phyloP scores from a whole-genome alignment of 2,888 invertebrate species.

The Eledone cirrhosa region DNA sequence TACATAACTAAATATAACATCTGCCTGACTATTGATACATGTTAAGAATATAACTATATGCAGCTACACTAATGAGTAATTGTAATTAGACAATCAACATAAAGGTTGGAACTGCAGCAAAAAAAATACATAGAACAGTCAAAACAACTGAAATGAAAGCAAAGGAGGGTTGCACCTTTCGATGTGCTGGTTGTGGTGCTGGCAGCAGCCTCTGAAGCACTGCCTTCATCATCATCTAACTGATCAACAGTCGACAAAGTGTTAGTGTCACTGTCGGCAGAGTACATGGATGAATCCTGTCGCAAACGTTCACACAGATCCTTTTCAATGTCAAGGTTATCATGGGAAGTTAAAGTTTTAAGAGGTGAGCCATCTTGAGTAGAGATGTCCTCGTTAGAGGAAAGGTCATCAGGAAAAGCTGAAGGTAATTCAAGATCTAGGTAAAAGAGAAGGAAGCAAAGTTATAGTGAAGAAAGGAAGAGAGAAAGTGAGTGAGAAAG shows the following conservation, averaged over 20 bases:
- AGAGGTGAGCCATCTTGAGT: slow-evolving; percentile 16
- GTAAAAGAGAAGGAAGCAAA: not conserved
- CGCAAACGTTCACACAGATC: slow-evolving; percentile 7
- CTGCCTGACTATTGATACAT: no score
- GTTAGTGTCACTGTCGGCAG: slow-evolving; percentile 13
- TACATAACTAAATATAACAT: no score
- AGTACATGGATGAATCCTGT: not conserved
- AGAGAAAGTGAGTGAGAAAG: not conserved
- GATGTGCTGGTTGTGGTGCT: slow-evolving; percentile 25
- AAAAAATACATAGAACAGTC: no score
- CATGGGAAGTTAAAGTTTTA: slow-evolving; percentile 11
- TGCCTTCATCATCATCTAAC: not conserved
- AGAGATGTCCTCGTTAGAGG: not conserved
- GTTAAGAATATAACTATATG: no score
- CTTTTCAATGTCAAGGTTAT: slow-evolving; percentile 12
- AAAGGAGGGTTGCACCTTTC: slow-evolving; percentile 3
- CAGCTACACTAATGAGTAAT: no score
- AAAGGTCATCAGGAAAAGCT: slow-evolving; percentile 11
- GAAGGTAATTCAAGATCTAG: slow-evolving; percentile 25
- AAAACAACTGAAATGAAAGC: no score
- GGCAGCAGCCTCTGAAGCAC: not conserved
- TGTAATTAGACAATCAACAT: no score
- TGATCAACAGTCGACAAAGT: slow-evolving; percentile 8
- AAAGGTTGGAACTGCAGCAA: no score
- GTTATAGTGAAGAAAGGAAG: not conserved